Base-by-base conservation (phyloP, 2,888 invertebrate species). In the Eristalinus aeneus region DNA sequence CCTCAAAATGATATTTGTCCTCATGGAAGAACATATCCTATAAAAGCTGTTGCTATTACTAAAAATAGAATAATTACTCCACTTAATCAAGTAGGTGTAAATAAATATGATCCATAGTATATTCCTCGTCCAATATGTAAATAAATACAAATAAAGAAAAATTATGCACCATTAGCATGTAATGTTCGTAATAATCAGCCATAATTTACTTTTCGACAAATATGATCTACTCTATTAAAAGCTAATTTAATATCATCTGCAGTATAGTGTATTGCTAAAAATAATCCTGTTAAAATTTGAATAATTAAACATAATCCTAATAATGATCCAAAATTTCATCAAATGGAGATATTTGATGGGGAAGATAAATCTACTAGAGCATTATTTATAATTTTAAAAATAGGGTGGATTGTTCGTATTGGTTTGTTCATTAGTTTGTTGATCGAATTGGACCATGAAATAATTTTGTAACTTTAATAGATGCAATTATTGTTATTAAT, bases 1-100 rank as follows among this genome's bases (percentile, higher is more conserved):
- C 96, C 96, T 94, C 96, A 96, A 91, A 95, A 96, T 1, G 96
- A 96, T 94, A 96, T 96, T 95, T 96, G 96, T 6, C 96, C 96
- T 92, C 96, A 96, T 0, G 96, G 96, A 89, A 96, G 88, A 0
- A 96, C 95, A 93, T 97, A 97, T 0, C 96, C 96, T 93, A 96
- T 93, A 91, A 97, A 97, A 23, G 96, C 96, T 64, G 96, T 95
- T 90, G 92, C 94, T 94, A 96, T 96, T 87, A 94, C 92, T 91
- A 95, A 69, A 89, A 96, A 94, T 92, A 96, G 91, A 91, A 96
- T 94, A 81, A 95, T 92, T 68, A 95, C 93, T 72, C 96, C 96
- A 0, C 94, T 89, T 89, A 93, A 90, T 95, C 96, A 96, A 0
- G 95, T 95, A 88, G 93, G 91, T 84, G 92, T 93, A 90, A 93